Conservation (phyloP, 2,888 invertebrate species). For the Parnassius glacialis region DNA sequence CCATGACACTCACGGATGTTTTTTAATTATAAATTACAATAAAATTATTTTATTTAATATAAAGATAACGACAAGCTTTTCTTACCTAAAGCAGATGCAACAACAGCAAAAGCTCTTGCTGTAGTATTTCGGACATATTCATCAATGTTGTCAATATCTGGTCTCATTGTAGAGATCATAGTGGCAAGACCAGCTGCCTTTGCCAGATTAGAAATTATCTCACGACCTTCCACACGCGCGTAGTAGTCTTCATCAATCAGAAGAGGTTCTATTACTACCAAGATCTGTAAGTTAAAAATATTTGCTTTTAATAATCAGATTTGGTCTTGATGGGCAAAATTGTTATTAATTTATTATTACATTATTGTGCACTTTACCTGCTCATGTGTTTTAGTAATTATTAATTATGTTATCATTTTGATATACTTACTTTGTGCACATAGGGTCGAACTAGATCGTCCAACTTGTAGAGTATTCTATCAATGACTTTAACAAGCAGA, state of each 20-base stretch:
- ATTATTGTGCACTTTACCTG: no score
- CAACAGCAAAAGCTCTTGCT: slow-evolving; percentile 99
- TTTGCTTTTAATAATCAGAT: neutral
- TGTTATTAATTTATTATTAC: no score
- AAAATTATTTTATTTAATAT: neutral
- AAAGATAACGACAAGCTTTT: slow-evolving; percentile 6
- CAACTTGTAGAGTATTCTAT: slow-evolving; percentile 97
- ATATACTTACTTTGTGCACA: slow-evolving; percentile 91
- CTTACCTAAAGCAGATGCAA: slow-evolving; percentile 96
- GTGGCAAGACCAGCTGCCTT: slow-evolving; percentile 99
- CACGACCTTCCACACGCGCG: slow-evolving; percentile 99
- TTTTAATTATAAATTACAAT: slow-evolving; percentile 1
- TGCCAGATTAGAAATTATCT: slow-evolving; percentile 99
- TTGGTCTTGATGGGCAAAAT: neutral
- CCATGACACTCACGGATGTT: no score
- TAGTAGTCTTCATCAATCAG: slow-evolving; percentile 99
- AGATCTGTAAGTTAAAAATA: slow-evolving; percentile 80
- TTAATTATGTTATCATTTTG: no score
- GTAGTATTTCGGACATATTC: slow-evolving; percentile 99
- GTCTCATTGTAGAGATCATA: slow-evolving; percentile 99
- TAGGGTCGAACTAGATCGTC: slow-evolving; percentile 99
- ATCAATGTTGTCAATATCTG: slow-evolving; percentile 99
- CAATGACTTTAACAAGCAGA: slow-evolving; percentile 98
- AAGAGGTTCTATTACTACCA: slow-evolving; percentile 99
- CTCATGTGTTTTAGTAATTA: no score